phyloP scores from a whole-genome alignment of 2,797 vertebrate species.

The Neosilurus mollespiculum region DNA sequence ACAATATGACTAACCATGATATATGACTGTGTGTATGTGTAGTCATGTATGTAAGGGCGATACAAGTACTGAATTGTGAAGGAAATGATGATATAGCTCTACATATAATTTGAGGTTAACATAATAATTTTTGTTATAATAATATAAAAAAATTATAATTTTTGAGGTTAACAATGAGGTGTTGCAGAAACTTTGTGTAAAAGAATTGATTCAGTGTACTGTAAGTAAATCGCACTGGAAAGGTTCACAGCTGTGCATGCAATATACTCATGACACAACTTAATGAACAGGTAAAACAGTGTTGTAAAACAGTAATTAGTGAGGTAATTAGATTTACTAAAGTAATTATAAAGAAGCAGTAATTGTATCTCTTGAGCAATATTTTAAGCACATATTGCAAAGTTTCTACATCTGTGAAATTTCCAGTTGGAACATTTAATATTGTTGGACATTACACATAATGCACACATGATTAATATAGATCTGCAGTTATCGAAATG shows the following conservation, averaged over 20 bases:
- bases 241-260: not conserved
- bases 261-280: conserved; percentile 5
- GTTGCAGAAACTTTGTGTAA: not conserved
- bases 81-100: not conserved
- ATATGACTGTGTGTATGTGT: not conserved
- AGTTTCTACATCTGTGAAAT: conserved; percentile 4
- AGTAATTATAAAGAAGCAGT: conserved; percentile 15
- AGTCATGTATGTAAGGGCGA: not conserved
- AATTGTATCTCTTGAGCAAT: not conserved
- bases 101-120: not conserved
- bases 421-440: not conserved
- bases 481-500: not conserved
- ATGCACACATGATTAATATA: not conserved
- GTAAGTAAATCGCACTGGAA: not conserved
- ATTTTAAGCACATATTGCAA: not conserved
- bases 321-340: conserved; percentile 16
- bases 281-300: conserved; percentile 21
- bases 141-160: too few relatives aligned
- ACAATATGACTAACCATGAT: not conserved
- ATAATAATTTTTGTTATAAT: too few relatives aligned
- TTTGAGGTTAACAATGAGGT: too few relatives aligned
- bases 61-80: not conserved
- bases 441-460: not conserved
- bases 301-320: conserved; percentile 24
- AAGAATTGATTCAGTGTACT: not conserved